These are phyloP conservation scores for Arremon aurantiirostris DNA, from an alignment of 2,797 vertebrate species.

Conservation along the genomic window DNA sequence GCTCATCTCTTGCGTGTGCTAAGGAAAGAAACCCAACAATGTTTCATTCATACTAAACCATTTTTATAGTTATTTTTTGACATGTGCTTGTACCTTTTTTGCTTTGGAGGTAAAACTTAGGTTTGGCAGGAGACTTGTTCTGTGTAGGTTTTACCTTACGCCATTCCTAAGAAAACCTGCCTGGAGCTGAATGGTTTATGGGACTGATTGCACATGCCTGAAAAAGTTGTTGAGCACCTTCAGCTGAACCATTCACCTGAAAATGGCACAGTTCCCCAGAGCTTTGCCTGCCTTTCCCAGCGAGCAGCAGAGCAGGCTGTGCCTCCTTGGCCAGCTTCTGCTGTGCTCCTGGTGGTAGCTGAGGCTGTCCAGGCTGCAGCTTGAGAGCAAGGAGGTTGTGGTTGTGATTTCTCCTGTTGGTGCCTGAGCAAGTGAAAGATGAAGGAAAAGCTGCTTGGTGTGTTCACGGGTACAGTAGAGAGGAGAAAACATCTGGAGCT, in stretches of 20 bases:
- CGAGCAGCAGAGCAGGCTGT: accelerated
- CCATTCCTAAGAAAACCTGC: background rate
- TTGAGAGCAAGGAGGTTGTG: accelerated
- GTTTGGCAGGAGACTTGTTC: background rate
- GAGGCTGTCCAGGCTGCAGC: background rate
- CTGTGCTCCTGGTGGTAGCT: background rate
- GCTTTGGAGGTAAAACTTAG: background rate
- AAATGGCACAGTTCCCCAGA: background rate
- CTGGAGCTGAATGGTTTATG: background rate
- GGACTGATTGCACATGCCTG: background rate
- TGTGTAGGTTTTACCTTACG: background rate
- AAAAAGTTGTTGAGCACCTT: background rate
- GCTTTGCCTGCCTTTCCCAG: background rate
- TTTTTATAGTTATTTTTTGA: background rate
- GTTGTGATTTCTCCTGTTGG: background rate
- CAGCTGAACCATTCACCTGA: background rate
- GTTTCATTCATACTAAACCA: accelerated
- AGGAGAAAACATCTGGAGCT: background rate
- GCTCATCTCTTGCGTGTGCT: background rate
- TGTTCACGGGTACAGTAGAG: background rate
- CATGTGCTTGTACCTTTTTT: background rate
- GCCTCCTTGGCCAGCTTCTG: background rate
- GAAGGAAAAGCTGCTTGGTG: background rate
- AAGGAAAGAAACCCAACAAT: background rate
- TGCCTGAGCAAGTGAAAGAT: background rate